Evolutionary conservation across 2,797 vertebrate species (phyloP), one percentile per base, ranked within the genome.

Genomic region (Garrulus glandarius): DNA sequence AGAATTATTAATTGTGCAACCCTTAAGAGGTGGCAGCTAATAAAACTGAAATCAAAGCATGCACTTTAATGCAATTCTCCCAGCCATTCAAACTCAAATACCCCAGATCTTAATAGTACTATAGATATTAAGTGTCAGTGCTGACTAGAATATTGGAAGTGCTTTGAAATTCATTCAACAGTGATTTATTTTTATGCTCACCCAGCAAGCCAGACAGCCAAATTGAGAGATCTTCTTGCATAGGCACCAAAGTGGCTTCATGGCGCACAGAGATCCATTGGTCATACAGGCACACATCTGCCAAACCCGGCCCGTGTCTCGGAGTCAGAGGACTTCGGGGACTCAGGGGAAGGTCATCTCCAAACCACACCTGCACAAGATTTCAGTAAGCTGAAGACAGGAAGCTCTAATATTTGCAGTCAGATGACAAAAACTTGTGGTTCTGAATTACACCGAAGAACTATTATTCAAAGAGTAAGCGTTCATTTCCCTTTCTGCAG

Each of bases 221-320:
- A 87, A 99, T 99, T 6, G 99, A 98, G 80, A 99, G 98, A 64
- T 99, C 99, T 92, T 99, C 99, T 86, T 99, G 99, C 99, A 99
- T 99, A 53, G 99, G 99, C 90, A 99, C 95, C 94, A 99, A 95
- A 1, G 98, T 98, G 81, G 99, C 99, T 92, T 99, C 99, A 1
- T 99, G 99, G 5, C 99, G 98, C 93, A 99, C 99, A 0, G 99
- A 97, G 93, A 99, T 98, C 99, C 99, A 99, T 34, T 99, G 99
- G 92, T 99, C 99, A 10, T 99, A 99, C 92, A 99, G 98, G 87
- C 98, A 98, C 67, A 99, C 99, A 2, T 99, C 98, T 2, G 99
- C 95, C 61, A 99, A 97, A 21, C 99, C 99, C 0, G 99, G 99
- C 26, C 99, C 99, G 1, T 99, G 98, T 1, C 99, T 98, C 46